These are phyloP conservation scores for Argyresthia albistria DNA, from an alignment of 2,888 invertebrate species.

Conservation along the genomic window DNA sequence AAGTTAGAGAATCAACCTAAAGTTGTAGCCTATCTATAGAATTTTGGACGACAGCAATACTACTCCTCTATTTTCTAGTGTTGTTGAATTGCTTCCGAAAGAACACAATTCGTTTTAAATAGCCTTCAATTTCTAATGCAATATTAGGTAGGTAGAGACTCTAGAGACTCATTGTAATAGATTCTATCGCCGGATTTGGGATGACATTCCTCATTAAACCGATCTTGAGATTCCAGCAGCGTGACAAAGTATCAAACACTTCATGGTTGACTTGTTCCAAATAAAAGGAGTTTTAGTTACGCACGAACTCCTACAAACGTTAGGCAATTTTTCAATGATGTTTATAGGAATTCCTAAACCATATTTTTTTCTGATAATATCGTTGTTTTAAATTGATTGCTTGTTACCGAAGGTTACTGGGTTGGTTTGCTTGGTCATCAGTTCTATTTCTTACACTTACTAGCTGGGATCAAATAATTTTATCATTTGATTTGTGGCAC, in stretches of 20 bases:
- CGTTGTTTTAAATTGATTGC: too few relatives aligned
- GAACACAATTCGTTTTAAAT: background rate
- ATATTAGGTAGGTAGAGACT: background rate
- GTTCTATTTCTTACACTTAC: too few relatives aligned
- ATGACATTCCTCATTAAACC: background rate
- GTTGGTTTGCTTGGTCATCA: too few relatives aligned
- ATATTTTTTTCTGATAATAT: too few relatives aligned
- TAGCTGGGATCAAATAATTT: too few relatives aligned
- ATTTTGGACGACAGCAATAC: too few relatives aligned
- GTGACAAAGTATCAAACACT: conserved; percentile 24
- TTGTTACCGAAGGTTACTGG: too few relatives aligned
- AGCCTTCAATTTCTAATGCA: background rate
- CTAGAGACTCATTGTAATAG: conserved; percentile 19
- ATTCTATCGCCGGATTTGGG: background rate
- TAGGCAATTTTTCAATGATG: conserved; percentile 25
- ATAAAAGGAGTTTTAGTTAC: conserved; percentile 41
- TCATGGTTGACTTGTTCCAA: conserved; percentile 35
- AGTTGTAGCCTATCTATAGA: too few relatives aligned
- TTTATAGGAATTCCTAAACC: conserved; percentile 8
- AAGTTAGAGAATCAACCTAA: too few relatives aligned
- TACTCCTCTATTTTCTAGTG: too few relatives aligned
- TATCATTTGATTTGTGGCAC: too few relatives aligned
- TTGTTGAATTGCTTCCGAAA: background rate
- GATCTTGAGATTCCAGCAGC: conserved; percentile 13
- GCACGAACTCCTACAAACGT: conserved; percentile 32